phyloP scores from a whole-genome alignment of 2,113 vertebrate genomes.

The Elaphurus davidianus region DNA sequence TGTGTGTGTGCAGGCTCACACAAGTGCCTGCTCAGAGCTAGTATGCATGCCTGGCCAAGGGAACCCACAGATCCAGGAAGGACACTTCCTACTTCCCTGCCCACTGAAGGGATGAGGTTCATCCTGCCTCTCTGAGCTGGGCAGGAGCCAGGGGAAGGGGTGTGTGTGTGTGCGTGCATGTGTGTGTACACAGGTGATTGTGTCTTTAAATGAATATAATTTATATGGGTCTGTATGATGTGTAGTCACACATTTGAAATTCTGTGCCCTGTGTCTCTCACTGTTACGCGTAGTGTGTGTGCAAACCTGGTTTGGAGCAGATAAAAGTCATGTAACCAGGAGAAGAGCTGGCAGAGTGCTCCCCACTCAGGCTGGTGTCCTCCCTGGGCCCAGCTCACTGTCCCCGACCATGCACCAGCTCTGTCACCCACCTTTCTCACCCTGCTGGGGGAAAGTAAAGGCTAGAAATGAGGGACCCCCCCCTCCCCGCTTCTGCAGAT shows the following conservation, averaged over 20 bases:
- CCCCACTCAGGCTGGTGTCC: not conserved
- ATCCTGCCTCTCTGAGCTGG: constrained; percentile 5
- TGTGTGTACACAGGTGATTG: not conserved
- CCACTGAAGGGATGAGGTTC: not conserved
- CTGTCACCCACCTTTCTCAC: not conserved
- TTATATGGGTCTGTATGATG: not conserved
- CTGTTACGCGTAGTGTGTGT: not conserved
- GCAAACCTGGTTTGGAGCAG: not conserved
- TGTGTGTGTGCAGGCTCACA: not conserved
- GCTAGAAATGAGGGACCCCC: not conserved
- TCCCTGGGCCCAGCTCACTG: not conserved
- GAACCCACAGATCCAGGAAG: constrained; percentile 6
- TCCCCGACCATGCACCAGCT: not conserved
- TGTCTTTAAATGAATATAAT: not conserved
- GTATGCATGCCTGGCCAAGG: not conserved
- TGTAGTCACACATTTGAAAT: constrained; percentile 1
- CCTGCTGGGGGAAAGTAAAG: not conserved
- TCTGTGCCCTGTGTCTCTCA: not conserved
- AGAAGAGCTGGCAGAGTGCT: not conserved
- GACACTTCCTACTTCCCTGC: constrained; percentile 1
- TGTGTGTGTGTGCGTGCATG: not conserved
- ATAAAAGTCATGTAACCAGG: not conserved
- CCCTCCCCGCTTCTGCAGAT: not conserved
- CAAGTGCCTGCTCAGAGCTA: not conserved
- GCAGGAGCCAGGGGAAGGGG: not conserved